Evolutionary conservation across 2,888 invertebrate species (phyloP), one percentile per base, ranked within the genome.

Genomic region (Troides helena): DNA sequence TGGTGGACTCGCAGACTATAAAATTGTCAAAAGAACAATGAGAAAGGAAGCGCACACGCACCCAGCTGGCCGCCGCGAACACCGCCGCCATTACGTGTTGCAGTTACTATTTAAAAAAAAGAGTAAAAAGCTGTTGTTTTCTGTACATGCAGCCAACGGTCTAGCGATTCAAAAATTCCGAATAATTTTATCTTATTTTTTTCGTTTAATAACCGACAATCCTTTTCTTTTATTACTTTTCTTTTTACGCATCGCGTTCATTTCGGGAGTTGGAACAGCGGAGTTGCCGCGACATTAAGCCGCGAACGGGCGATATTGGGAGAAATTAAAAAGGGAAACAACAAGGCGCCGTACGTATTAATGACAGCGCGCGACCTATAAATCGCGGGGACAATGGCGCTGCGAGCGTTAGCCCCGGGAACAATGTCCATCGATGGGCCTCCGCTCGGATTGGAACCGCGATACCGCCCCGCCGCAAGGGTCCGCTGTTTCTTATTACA

Each of bases 361-460:
- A 85, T 85, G 86, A 89, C 89, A 88, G 88, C 84, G 84, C 86
- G 81, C 85, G 83, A 84, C 82, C 86, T 88, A 90, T 89, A 90
- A 89, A 90, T 89, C 89, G 87, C 80, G 77, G 77, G 86, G 85
- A 92, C 91, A 92, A 92, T 88, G 81, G 86, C 82, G 79, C 18
- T 77, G 75, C 81, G 79, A 79, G 84, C 84, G 87, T 87, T 87
- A 87, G 86, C 88, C 87, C 87, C 70, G 25, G 61, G 56, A 70
- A 67, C 70, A 70, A 88, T 89, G 90, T 87, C 81, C 80, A 81
- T 86, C 87, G 89, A 89, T 87, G 85, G 87, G 86, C 86, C 86
- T 84, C 85, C 83, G 84, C 87, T 86, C 86, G 87, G 89, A 89
- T 90, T 88, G 46, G 89, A 88, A 89, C 88, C 86, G 85, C 84